These are phyloP conservation scores for Marmota flaviventris DNA, from an alignment of 2,113 vertebrate genomes.

Conservation along the genomic window DNA sequence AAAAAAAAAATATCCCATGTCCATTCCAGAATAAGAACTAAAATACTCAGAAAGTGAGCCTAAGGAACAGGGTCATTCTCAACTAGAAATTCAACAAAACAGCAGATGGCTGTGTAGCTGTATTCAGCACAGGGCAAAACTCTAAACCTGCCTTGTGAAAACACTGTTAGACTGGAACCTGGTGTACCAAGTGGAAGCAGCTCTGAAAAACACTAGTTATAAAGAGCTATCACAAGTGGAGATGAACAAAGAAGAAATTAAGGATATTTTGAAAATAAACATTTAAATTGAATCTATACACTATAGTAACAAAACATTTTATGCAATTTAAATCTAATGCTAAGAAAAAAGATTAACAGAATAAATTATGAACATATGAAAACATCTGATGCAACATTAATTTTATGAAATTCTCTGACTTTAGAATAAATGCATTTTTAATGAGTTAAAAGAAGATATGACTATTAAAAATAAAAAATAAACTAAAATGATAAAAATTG, in stretches of 20 bases:
- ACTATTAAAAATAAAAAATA: not conserved
- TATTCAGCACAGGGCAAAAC: not conserved
- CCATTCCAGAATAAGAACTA: not conserved
- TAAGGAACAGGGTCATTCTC: not conserved
- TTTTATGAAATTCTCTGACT: not conserved
- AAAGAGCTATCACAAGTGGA: rapidly evolving
- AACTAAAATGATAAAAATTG: too few species aligned
- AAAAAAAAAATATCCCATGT: not conserved
- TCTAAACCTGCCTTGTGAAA: not conserved
- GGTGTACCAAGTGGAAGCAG: rapidly evolving
- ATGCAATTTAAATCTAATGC: not conserved
- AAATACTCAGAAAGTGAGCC: not conserved
- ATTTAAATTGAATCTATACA: not conserved
- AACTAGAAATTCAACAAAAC: not conserved
- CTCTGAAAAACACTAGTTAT: not conserved
- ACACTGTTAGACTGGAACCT: rapidly evolving
- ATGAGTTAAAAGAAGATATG: not conserved
- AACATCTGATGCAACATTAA: not conserved
- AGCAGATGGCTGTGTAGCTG: not conserved
- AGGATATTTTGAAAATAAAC: not conserved
- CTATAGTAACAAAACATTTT: not conserved
- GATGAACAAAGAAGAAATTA: not conserved
- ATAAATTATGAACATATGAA: not conserved
- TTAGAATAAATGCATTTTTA: not conserved
- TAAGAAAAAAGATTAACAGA: not conserved